These are phyloP conservation scores for Spialia ferax DNA, from an alignment of 2,888 invertebrate genomes.

Conservation along the genomic window DNA sequence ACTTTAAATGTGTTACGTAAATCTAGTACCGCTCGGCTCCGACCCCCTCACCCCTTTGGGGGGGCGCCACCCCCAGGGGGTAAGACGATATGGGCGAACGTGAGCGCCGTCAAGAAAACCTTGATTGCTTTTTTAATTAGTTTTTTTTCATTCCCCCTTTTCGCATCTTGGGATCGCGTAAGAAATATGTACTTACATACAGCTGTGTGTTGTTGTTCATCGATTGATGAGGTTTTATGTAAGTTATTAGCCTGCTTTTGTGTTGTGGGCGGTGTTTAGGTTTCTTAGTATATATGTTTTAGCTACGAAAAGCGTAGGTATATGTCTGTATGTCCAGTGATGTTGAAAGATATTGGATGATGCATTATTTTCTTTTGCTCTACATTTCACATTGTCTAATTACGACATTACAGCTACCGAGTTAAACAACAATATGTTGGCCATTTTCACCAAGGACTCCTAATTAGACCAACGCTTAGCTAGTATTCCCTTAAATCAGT, in stretches of 20 bases:
- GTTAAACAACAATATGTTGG: too few species aligned
- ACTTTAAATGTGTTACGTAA: constrained; percentile 87
- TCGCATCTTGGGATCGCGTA: constrained; percentile 79
- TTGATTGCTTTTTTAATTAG: constrained; percentile 87
- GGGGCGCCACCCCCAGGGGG: constrained; percentile 71
- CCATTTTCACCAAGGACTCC: too few species aligned
- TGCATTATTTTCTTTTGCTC: too few species aligned
- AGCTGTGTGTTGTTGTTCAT: constrained; percentile 59
- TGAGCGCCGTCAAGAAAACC: constrained; percentile 87
- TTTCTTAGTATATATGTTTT: too few species aligned
- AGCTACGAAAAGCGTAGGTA: too few species aligned
- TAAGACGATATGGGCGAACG: constrained; percentile 87
- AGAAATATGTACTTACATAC: constrained; percentile 74
- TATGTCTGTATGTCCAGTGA: too few species aligned
- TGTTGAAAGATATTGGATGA: too few species aligned
- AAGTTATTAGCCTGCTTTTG: constrained; percentile 15
- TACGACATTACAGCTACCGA: too few species aligned
- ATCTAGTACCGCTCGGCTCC: constrained; percentile 81
- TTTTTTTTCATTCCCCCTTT: constrained; percentile 83
- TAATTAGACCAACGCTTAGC: too few species aligned
- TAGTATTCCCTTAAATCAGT: too few species aligned
- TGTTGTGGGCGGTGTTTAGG: too few species aligned
- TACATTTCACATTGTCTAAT: too few species aligned
- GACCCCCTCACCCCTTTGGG: constrained; percentile 67
- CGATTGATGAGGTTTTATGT: constrained; percentile 49